phyloP scores from a whole-genome alignment of 2,113 vertebrate species.

The Cyanocitta stelleri region DNA sequence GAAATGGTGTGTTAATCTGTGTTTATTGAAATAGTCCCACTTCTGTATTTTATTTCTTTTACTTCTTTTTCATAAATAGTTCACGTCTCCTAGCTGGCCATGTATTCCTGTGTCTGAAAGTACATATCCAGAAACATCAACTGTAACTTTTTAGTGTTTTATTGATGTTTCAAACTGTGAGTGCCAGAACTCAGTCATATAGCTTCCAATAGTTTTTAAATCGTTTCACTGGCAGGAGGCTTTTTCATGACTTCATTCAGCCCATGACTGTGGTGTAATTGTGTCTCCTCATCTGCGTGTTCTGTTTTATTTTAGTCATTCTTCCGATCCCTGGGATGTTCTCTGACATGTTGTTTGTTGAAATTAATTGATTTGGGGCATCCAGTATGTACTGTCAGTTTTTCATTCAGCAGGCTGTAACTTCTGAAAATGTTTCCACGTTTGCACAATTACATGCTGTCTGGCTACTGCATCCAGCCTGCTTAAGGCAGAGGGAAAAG shows the following conservation, averaged over 20 bases:
- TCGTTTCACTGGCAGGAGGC: constrained; percentile 44
- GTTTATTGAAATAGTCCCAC: neutral
- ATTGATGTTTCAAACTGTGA: neutral
- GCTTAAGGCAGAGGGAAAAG: neutral
- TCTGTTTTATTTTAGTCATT: constrained; percentile 59
- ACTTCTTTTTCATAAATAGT: neutral
- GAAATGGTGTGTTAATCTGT: neutral
- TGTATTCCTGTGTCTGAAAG: neutral
- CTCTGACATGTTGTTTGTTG: constrained; percentile 31
- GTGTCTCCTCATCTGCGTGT: constrained; percentile 37
- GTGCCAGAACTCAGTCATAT: neutral
- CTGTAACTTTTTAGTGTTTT: neutral
- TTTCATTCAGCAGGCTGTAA: neutral
- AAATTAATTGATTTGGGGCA: constrained; percentile 15
- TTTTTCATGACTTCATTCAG: constrained; percentile 58
- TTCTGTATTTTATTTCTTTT: neutral
- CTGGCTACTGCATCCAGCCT: neutral
- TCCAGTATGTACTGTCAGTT: neutral
- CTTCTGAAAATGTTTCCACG: neutral
- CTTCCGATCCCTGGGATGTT: constrained; percentile 27
- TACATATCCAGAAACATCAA: neutral
- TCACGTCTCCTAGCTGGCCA: rapidly evolving
- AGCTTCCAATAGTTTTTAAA: constrained; percentile 34
- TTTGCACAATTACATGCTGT: neutral
- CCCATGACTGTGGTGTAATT: constrained; percentile 57